phyloP scores from a whole-genome alignment of 2,888 invertebrate species.

The Lycocerus yunnanus region DNA sequence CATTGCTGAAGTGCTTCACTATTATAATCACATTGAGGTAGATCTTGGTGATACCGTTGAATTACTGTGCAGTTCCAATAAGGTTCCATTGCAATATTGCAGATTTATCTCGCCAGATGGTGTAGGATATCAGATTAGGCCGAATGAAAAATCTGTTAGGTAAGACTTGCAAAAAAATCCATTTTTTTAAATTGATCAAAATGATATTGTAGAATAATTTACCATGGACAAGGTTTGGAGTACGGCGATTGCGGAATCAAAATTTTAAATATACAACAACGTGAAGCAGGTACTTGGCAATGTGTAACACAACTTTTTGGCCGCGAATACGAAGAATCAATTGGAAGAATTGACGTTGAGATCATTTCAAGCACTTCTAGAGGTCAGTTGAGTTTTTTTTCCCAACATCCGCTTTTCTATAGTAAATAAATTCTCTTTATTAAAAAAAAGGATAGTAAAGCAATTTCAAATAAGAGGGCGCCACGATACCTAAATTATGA shows the following conservation, averaged over 20 bases:
- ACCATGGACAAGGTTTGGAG: slow-evolving; percentile 27
- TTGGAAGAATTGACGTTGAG: neutral
- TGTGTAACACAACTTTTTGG: slow-evolving; percentile 21
- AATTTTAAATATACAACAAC: slow-evolving; percentile 10
- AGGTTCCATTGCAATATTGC: slow-evolving; percentile 26
- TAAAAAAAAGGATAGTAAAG: no score
- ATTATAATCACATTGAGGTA: slow-evolving; percentile 14
- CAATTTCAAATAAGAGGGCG: no score
- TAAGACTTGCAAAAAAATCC: neutral
- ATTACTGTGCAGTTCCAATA: slow-evolving; percentile 24
- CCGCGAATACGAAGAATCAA: neutral
- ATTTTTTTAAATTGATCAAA: neutral
- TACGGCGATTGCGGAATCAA: slow-evolving; percentile 32
- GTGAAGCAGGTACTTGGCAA: slow-evolving; percentile 23
- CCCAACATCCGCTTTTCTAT: no score
- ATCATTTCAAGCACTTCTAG: neutral
- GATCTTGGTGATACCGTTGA: slow-evolving; percentile 12
- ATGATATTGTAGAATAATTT: slow-evolving; percentile 14
- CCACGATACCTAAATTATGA: no score
- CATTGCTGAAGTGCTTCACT: slow-evolving; percentile 18
- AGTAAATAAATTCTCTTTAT: no score
- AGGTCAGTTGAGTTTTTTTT: neutral
- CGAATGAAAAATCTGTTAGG: slow-evolving; percentile 5
- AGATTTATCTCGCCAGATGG: slow-evolving; percentile 22
- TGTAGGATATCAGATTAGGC: slow-evolving; percentile 13